These are phyloP conservation scores for Drosophila sucinea DNA, from an alignment of 1,140 invertebrate genomes.

Conservation along the genomic window DNA sequence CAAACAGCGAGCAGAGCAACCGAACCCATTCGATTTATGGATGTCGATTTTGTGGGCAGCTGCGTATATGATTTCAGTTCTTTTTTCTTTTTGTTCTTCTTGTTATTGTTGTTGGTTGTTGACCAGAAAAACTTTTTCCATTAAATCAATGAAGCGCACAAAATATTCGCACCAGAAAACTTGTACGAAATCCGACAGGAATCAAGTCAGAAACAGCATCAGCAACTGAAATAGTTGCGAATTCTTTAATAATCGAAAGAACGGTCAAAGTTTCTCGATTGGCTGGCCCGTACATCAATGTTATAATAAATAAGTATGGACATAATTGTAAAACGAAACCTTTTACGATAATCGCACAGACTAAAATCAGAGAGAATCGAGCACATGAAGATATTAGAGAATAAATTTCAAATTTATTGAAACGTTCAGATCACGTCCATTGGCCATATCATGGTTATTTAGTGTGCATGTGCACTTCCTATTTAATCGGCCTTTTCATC, in stretches of 20 bases:
- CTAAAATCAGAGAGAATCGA: too few species aligned
- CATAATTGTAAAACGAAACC: conserved; percentile 7
- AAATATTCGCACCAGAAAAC: conserved; percentile 68
- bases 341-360: neutral
- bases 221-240: neutral
- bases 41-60: conserved; percentile 52
- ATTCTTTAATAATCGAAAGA: conserved; percentile 1
- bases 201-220: conserved; percentile 39
- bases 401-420: too few species aligned
- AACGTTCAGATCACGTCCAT: too few species aligned
- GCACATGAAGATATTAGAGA: too few species aligned
- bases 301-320: conserved; percentile 5
- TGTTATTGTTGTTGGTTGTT: conserved; percentile 11
- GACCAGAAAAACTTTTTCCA: conserved; percentile 73
- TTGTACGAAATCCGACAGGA: conserved; percentile 39
- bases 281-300: neutral
- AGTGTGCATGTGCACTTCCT: too few species aligned
- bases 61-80: neutral
- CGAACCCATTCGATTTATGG: conserved; percentile 64
- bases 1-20: conserved; percentile 31
- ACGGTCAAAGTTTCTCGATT: neutral
- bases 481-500: too few species aligned
- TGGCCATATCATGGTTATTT: too few species aligned
- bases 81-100: neutral
- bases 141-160: conserved; percentile 78